Evolutionary conservation across 2,888 invertebrate species (phyloP), one percentile per base, ranked within the genome.

Genomic region (Acronicta aceris): DNA sequence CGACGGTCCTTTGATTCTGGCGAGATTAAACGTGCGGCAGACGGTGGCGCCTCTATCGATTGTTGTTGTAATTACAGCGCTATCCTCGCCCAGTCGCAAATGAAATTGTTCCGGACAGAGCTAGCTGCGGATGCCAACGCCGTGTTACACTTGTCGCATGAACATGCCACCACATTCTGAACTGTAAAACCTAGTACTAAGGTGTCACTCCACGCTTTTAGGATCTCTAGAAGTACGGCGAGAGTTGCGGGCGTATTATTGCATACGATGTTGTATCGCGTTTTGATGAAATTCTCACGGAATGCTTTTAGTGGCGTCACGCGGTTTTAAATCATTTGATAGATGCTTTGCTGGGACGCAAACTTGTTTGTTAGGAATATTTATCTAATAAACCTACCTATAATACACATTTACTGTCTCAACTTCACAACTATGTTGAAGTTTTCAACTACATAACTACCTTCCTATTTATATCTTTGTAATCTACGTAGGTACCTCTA

Each of bases 11-110:
- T 93, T 92, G 93, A 92, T 93, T 94, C 91, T 89, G 89, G 91
- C 90, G 93, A 94, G 93, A 92, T 93, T 94, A 94, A 93, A 92
- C 95, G 93, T 93, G 95, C 93, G 91, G 92, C 94, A 92, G 94
- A 94, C 94, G 94, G 94, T 93, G 93, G 94, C 93, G 93, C 91
- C 91, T 92, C 92, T 93, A 95, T 95, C 94, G 95, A 95, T 95
- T 94, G 95, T 94, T 94, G 95, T 94, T 93, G 92, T 94, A 95
- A 94, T 95, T 94, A 95, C 92, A 90, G 89, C 93, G 92, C 92
- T 93, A 92, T 94, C 88, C 91, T 94, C 94, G 92, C 91, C 89
- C 94, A 93, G 91, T 93, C 91, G 93, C 94, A 94, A 94, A 94
- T 93, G 94, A 94, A 94, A 94, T 94, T 94, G 94, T 94, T 94